Base-by-base conservation (phyloP, 2,113 vertebrate species). In the Hyperoodon ampullatus region DNA sequence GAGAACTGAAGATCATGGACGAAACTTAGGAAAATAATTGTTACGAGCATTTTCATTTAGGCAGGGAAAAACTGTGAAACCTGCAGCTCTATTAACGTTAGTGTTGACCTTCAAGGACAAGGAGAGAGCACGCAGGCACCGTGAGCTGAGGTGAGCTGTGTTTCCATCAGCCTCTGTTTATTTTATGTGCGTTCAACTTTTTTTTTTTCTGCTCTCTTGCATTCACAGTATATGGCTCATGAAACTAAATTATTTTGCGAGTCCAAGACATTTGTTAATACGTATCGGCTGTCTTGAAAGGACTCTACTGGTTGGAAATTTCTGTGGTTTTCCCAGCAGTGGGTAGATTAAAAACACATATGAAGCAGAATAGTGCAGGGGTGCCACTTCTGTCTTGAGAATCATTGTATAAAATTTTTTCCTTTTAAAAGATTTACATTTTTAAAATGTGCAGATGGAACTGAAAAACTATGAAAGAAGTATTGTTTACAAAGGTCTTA, bases 21-120 rank as follows among this genome's bases (percentile, higher is more conserved):
- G 75, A 75, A 95, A 95, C 71, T 96, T 97, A 5, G 85, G 87
- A 88, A 88, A 88, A 96, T 14, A 94, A 66, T 47, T 77, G 63
- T 47, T 90, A 8, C 16, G 82, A 92, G 10, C 78, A 39, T 63
- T 95, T 92, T 60, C n/a, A 39, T 94, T 83, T 39, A 84, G 66
- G 70, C 28, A 88, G 89, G 35, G 47, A 42, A 88, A 87, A 61
- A 1, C 12, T 3, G 44, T 50, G 30, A 90, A 84, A 44, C 12
- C 10, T 72, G 35, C 5, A 5, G 26, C n/a, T 77, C 6, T 9
- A 2, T 95, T 47, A 66, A 26, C 4, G 21, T 68, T 58, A n/a
- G 33, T 15, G 33, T 78, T 96, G 53, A 26, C 55, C 75, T 87
- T 90, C 0, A 47, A 35, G 39, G 23, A 50, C 55, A 8, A 53